Conservation (phyloP, 2,113 vertebrate species). For the Callorhinus ursinus region DNA sequence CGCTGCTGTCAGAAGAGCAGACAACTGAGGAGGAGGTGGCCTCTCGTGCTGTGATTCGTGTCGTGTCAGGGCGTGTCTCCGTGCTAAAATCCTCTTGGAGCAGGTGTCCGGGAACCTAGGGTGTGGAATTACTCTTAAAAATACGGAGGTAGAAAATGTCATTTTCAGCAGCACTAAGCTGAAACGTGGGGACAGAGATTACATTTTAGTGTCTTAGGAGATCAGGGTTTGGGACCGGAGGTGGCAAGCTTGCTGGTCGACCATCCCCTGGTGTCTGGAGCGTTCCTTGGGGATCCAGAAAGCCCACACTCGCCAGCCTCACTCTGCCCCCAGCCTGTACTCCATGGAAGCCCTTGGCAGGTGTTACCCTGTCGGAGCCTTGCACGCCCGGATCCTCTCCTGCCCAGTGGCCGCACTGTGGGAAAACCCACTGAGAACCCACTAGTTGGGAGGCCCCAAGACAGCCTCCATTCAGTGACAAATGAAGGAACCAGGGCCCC, state of each 20-base stretch:
- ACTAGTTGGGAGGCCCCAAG: not conserved
- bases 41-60: not conserved
- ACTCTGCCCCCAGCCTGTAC: not conserved
- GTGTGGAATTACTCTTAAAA: not conserved
- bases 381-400: not conserved
- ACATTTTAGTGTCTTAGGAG: not conserved
- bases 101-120: not conserved
- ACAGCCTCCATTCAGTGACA: not conserved
- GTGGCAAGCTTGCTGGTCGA: not conserved
- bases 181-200: not conserved
- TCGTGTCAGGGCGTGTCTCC: fast-evolving
- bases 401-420: fast-evolving
- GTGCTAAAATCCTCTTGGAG: not conserved
- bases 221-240: not conserved
- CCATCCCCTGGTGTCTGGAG: not conserved
- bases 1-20: not conserved
- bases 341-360: not conserved
- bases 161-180: not conserved
- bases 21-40: too few relatives aligned
- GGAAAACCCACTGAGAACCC: not conserved
- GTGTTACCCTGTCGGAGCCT: not conserved
- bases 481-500: not conserved
- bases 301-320: too few relatives aligned
- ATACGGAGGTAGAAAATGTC: not conserved
- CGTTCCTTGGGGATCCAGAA: not conserved